Percentiles rank a stretch among this genome's conserved stretches.
phyloP scores from a whole-genome alignment of 2,797 vertebrate species.

The Betta splendens region DNA sequence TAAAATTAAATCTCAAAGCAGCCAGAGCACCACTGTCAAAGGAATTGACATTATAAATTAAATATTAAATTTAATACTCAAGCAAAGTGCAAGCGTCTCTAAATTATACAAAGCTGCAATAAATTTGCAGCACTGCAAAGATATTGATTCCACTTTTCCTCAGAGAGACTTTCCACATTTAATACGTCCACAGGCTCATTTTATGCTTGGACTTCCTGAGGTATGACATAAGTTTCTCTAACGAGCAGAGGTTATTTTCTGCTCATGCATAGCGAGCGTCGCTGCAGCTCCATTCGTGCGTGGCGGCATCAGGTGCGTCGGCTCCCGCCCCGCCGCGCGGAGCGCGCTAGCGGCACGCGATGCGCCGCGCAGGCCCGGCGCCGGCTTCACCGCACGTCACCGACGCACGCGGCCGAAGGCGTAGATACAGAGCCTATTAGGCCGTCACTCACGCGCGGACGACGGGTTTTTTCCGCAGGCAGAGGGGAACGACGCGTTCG shows the following conservation, averaged over 20 bases:
- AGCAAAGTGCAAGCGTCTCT: not conserved
- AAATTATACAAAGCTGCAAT: too few relatives aligned
- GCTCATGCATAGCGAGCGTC: slow-evolving; percentile 44
- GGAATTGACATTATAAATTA: too few relatives aligned
- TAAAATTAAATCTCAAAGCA: too few relatives aligned
- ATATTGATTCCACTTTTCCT: too few relatives aligned
- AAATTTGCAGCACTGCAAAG: too few relatives aligned
- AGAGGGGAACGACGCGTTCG: too few relatives aligned
- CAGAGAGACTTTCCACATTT: not conserved
- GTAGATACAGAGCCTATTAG: slow-evolving; percentile 43
- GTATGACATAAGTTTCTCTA: slow-evolving; percentile 22
- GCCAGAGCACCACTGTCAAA: too few relatives aligned
- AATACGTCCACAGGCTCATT: not conserved
- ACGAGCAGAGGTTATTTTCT: slow-evolving; percentile 46
- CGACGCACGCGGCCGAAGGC: slow-evolving; percentile 47
- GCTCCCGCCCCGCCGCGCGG: slow-evolving; percentile 10
- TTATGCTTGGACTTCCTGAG: too few relatives aligned
- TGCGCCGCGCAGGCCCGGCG: slow-evolving; percentile 27
- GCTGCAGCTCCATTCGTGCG: slow-evolving; percentile 45
- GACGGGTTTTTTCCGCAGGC: too few relatives aligned
- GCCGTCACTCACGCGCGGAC: slow-evolving; percentile 31
- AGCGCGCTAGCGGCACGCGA: slow-evolving; percentile 53
- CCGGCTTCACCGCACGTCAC: slow-evolving; percentile 36
- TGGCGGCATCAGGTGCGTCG: slow-evolving; percentile 65
- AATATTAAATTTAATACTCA: too few relatives aligned